Conservation (phyloP, 2,113 vertebrate genomes). For the Leucopsar rothschildi region DNA sequence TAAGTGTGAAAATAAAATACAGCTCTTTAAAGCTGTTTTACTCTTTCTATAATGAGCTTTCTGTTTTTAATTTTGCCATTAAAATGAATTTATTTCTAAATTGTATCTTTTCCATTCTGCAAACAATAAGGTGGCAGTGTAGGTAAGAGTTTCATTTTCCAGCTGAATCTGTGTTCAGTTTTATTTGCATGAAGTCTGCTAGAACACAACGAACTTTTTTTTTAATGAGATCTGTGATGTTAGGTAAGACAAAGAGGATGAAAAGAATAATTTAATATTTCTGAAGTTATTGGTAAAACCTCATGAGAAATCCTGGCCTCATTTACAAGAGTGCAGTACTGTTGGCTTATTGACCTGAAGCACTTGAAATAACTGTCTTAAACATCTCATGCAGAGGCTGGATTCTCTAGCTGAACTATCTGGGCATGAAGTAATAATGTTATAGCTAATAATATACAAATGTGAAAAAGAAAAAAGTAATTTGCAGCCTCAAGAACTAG, state of each 20-base stretch:
- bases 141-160: not conserved
- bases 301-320: constrained; percentile 26
- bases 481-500: not conserved
- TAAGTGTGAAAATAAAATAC: not conserved
- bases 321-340: not conserved
- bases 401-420: not conserved
- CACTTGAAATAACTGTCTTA: constrained; percentile 10
- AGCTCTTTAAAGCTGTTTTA: not conserved
- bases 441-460: not conserved
- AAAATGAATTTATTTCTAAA: not conserved
- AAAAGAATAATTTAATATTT: constrained; percentile 24
- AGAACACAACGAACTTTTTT: not conserved
- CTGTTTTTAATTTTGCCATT: not conserved
- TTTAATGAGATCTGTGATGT: not conserved
- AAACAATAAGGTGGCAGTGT: not conserved
- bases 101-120: not conserved
- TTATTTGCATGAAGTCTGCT: not conserved
- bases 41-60: not conserved
- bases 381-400: not conserved
- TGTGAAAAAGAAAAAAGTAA: not conserved
- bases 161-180: not conserved
- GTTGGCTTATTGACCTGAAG: constrained; percentile 45
- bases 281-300: constrained; percentile 21
- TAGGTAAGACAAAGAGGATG: not conserved
- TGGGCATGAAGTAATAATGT: not conserved